These are phyloP conservation scores for Hemithea aestivaria DNA, from an alignment of 2,888 invertebrate genomes.

Conservation along the genomic window DNA sequence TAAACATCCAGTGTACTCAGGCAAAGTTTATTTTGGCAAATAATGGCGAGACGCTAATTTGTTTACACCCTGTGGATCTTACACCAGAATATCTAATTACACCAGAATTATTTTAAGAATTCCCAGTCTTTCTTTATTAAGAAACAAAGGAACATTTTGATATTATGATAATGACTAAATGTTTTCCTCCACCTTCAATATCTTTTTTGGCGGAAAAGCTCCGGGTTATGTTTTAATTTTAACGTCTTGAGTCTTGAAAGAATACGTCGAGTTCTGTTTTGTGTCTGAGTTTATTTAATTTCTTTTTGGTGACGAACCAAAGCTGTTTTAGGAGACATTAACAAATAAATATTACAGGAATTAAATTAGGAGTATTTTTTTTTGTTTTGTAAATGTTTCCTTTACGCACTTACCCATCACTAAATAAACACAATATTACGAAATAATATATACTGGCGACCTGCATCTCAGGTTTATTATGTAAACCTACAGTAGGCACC, in stretches of 20 bases:
- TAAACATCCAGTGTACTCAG: no score
- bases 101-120: constrained; percentile 13
- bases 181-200: constrained; percentile 12
- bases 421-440: no score
- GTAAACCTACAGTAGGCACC: no score
- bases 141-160: constrained; percentile 17
- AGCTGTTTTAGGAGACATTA: no score
- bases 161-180: constrained; percentile 15
- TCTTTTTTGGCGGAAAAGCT: constrained; percentile 15
- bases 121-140: constrained; percentile 3
- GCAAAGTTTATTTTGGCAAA: constrained; percentile 13
- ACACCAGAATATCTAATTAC: constrained; percentile 16
- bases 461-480: no score
- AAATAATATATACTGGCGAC: no score
- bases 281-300: no score
- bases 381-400: no score
- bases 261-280: neutral
- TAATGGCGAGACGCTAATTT: constrained; percentile 7
- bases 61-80: constrained; percentile 5
- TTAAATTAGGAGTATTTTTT: no score
- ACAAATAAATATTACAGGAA: no score
- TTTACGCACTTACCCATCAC: no score
- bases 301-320: no score
- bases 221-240: constrained; percentile 10
- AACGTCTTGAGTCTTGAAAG: constrained; percentile 5